phyloP scores from a whole-genome alignment of 2,113 vertebrate species.

The Mesitornis unicolor region DNA sequence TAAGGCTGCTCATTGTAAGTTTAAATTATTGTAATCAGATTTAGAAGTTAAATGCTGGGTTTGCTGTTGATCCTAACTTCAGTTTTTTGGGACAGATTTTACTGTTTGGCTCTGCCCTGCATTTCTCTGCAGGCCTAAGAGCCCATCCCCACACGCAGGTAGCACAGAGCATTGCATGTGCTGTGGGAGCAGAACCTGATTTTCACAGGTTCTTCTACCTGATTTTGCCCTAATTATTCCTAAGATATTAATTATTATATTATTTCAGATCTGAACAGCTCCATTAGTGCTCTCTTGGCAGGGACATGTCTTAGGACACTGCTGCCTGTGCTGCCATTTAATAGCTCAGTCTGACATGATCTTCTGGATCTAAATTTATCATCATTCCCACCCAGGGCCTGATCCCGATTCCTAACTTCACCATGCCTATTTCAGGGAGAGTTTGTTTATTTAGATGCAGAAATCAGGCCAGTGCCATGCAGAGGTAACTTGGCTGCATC shows the following conservation, averaged over 20 bases:
- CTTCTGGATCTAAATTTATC: neutral
- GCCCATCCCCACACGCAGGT: fast-evolving
- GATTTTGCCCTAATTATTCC: neutral
- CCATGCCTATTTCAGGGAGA: neutral
- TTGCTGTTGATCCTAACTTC: neutral
- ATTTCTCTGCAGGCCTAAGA: neutral
- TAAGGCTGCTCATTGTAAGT: neutral
- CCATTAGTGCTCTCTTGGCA: neutral
- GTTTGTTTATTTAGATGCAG: neutral
- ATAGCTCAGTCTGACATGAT: neutral
- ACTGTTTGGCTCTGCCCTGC: neutral
- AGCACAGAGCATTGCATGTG: neutral
- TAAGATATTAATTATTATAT: neutral
- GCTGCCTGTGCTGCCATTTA: neutral
- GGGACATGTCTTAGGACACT: neutral
- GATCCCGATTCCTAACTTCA: neutral
- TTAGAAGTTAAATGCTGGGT: neutral
- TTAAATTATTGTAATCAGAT: neutral
- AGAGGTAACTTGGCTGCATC: neutral
- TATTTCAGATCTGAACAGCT: neutral
- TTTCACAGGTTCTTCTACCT: no score
- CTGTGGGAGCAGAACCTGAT: neutral
- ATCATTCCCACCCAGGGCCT: neutral
- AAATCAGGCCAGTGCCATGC: neutral
- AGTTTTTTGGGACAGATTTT: neutral